Evolutionary conservation across 2,797 vertebrate genomes (phyloP).

Genomic region (Cyprinella venusta): DNA sequence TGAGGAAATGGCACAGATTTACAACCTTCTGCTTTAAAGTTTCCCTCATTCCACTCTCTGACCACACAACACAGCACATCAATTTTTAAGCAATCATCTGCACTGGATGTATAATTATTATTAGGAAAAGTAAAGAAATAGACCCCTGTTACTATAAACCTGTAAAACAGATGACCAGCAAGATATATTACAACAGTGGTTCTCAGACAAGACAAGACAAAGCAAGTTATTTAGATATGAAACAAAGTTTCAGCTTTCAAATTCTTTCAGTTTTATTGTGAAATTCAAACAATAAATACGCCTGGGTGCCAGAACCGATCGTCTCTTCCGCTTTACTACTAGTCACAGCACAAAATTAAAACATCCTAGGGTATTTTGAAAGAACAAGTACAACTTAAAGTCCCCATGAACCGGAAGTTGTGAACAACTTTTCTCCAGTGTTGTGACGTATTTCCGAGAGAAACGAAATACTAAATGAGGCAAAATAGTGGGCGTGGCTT

Average conservation of each 20-base stretch:
- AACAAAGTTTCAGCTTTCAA: neutral
- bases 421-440: too few relatives aligned
- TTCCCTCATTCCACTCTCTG: constrained; percentile 5
- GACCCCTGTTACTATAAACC: constrained; percentile 14
- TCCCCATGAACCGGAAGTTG: too few relatives aligned
- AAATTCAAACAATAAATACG: neutral
- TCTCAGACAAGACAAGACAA: neutral
- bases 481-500: too few relatives aligned
- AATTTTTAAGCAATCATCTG: constrained; percentile 27
- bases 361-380: neutral
- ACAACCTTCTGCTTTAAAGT: constrained; percentile 16
- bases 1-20: constrained; percentile 28
- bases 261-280: neutral
- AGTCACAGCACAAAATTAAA: neutral
- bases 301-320: neutral
- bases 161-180: constrained; percentile 1
- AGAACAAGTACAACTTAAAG: neutral
- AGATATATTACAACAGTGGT: constrained; percentile 9
- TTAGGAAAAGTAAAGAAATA: constrained; percentile 9
- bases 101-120: constrained; percentile 20
- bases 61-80: neutral
- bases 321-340: neutral
- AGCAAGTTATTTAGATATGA: neutral
- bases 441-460: too few relatives aligned
- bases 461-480: too few relatives aligned